Evolutionary conservation across 2,113 vertebrate species (phyloP), one percentile per base, ranked within the genome.

Genomic region (Thamnaconus septentrionalis): DNA sequence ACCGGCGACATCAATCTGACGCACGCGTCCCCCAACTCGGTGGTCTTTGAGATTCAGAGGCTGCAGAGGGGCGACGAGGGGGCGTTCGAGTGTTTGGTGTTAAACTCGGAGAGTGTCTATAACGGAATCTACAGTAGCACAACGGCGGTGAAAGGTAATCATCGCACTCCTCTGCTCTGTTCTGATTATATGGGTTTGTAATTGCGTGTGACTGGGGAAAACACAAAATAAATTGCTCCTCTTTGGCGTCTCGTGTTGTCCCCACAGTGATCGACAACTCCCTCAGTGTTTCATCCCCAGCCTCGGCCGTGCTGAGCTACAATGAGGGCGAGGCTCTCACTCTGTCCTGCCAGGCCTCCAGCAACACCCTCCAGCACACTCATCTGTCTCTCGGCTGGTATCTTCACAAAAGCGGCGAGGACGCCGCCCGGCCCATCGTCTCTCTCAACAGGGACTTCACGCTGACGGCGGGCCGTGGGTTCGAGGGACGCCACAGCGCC

Each of bases 321-420:
- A 43, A 75, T 0, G 92, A 95, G 85, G 94, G 93, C 0, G 92
- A 94, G 0, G 1, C 18, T 0, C 66, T 97, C 66, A 85, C 90
- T 49, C 87, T 96, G 47, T 85, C 82, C 12, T 99, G 96, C 2
- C 81, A 93, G 12, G 94, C 90, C 10, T 93, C 91, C 45, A 94
- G 80, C 78, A 89, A 92, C 81, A 96, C 95, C 3, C 48, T 82
- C 68, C 94, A 96, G 67, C 96, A 98, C 54, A 97, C 95, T 0
- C 96, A 98, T 46, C 83, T 98, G 76, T 94, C 96, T 7, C 79
- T 99, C 50, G 64, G 90, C 71, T 99, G 94, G 96, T 91, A 89
- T 76, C 77, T 91, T 39, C 85, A 51, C 8, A 84, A 47, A 69
- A 70, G 75, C 10, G 69, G 12, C 12, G 50, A 77, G 44, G 49